Percentiles rank a stretch among this genome's conserved stretches.
Evolutionary conservation across 2,113 vertebrate species (phyloP).

Genomic region (Coracopsis vasa): DNA sequence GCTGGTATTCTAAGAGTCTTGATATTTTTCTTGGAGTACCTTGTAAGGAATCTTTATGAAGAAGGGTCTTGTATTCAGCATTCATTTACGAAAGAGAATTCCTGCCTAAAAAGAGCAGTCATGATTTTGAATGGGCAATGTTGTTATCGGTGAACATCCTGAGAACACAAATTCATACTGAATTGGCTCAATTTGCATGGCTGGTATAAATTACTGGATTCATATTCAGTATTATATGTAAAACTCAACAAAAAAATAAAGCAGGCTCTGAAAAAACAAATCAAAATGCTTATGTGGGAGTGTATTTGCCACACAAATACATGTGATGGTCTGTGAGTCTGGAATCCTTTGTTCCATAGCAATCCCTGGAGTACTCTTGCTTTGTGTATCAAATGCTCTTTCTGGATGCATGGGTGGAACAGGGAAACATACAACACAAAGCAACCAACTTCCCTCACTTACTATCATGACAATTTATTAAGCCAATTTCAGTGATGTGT

Average conservation of each 20-base stretch:
- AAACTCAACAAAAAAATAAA: neutral
- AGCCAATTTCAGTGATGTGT: neutral
- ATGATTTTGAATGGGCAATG: neutral
- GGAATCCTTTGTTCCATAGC: neutral
- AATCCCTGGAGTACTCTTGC: neutral
- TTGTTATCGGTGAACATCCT: neutral
- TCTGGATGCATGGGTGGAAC: neutral
- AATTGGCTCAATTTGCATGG: neutral
- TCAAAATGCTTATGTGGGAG: neutral
- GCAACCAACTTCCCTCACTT: neutral
- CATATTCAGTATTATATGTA: neutral
- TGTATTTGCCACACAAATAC: neutral
- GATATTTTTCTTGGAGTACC: neutral
- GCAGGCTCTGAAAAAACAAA: neutral
- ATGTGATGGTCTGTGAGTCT: neutral
- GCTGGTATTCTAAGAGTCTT: neutral
- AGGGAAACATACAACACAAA: neutral
- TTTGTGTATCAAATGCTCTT: neutral
- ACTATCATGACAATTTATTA: neutral
- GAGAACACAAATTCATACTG: neutral
- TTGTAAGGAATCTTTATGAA: neutral
- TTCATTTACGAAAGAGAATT: neutral
- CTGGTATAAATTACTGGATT: neutral
- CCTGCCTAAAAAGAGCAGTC: neutral
- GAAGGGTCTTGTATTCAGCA: neutral